Percentiles rank a stretch among this genome's conserved stretches.
These are phyloP conservation scores for Baronia brevicornis DNA, from an alignment of 2,888 invertebrate genomes.

Conservation along the genomic window DNA sequence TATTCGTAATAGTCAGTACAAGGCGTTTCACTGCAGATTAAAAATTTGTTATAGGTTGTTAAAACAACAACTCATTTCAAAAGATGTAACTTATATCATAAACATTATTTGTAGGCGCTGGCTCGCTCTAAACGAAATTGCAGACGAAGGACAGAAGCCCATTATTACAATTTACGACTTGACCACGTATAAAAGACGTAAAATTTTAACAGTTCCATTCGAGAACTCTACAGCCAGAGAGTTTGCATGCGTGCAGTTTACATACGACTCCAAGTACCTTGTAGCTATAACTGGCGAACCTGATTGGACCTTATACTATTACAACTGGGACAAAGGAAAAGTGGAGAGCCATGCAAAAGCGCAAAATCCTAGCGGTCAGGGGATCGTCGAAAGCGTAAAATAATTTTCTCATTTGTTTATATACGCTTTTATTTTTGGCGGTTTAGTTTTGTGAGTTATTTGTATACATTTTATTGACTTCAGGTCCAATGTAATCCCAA, in stretches of 20 bases:
- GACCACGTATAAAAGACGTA: constrained; percentile 80
- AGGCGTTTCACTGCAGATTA: no score
- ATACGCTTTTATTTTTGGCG: background rate
- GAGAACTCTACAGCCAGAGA: constrained; percentile 76
- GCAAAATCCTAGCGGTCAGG: constrained; percentile 80
- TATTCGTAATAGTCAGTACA: no score
- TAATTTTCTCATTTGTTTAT: constrained; percentile 2
- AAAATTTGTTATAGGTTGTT: no score
- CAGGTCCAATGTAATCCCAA: constrained; percentile 86
- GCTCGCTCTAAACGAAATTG: constrained; percentile 78
- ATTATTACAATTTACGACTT: constrained; percentile 83
- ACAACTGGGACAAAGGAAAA: constrained; percentile 88
- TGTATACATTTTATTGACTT: constrained; percentile 18
- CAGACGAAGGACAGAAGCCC: constrained; percentile 79
- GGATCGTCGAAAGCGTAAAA: constrained; percentile 73
- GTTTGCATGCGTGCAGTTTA: constrained; percentile 84
- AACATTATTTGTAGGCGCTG: constrained; percentile 68
- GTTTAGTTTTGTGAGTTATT: background rate
- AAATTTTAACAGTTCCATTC: constrained; percentile 79
- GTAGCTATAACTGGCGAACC: constrained; percentile 88
- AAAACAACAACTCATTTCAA: no score
- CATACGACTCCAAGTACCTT: constrained; percentile 87
- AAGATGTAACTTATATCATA: background rate
- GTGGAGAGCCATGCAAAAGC: constrained; percentile 84
- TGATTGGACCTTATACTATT: constrained; percentile 87